Base-by-base conservation (phyloP, 2,888 invertebrate genomes). In the Drosophila niveifrons region DNA sequence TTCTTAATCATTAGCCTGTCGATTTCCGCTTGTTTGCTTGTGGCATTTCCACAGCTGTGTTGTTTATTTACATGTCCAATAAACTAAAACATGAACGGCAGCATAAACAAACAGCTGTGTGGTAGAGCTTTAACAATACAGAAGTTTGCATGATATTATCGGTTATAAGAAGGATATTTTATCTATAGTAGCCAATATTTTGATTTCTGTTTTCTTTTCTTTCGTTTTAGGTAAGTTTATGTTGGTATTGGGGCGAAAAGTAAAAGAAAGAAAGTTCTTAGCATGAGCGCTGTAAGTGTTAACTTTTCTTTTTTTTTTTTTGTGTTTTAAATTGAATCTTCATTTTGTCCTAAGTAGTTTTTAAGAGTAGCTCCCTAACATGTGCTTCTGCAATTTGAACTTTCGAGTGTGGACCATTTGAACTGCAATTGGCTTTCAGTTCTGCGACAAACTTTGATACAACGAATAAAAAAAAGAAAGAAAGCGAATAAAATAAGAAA, bases 161-260 rank as follows among this genome's bases (percentile, higher is more conserved):
- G 11, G 3, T 6, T n/a, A 39, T 73, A 68, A 36, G 34, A 68
- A 36, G 34, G 13, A 31, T 79, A 44, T 43, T 65, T 43, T 65
- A 56, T 57, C 47, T 58, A 28, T 15, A 56, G 51, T n/a, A 11
- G 51, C 13, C 31, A 44, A 56, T 51, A 48, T 64, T 65, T 72
- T 75, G 29, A 65, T 55, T 71, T 69, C 62, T 56, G 28, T 46
- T 68, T 56, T 53, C 8, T 69, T 64, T 89, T 67, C 9, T 80
- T 64, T 84, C 88, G 43, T 85, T 86, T 80, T 88, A 86, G 85
- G 89, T 88, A 88, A 89, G 88, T 86, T 85, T 75, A 41, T 79
- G 71, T 84, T 87, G 74, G 62, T 72, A 72, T 68, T 63, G 71
- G 69, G 67, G 65, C 64, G 68, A 58, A 72, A 23, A 66, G 66